These are phyloP conservation scores for Octopus sinensis DNA, from an alignment of 1,140 invertebrate species.

Conservation along the genomic window DNA sequence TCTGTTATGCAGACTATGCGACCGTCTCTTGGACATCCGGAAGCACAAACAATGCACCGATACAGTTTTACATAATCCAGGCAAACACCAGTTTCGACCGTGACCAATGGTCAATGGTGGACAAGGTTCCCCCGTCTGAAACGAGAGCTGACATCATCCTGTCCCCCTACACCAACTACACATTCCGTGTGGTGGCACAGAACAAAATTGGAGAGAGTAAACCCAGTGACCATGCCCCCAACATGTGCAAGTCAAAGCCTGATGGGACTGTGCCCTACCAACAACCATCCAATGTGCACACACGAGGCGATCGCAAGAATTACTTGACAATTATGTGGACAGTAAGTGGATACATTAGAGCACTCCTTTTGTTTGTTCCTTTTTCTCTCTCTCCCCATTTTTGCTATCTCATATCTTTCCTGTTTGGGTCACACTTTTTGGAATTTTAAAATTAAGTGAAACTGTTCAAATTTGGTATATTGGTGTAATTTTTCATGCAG, in stretches of 20 bases:
- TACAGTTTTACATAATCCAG: conserved; percentile 86
- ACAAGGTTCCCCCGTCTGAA: conserved; percentile 31
- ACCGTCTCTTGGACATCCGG: conserved; percentile 76
- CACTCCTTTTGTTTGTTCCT: background rate
- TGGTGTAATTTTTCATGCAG: too few species aligned
- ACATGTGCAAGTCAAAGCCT: conserved; percentile 60
- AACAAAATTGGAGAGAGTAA: conserved; percentile 81
- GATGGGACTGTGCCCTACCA: conserved; percentile 79
- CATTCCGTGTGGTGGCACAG: conserved; percentile 87
- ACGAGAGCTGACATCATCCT: conserved; percentile 33
- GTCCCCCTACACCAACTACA: conserved; percentile 89
- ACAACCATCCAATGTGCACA: conserved; percentile 92
- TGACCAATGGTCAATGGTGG: conserved; percentile 72
- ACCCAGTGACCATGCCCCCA: conserved; percentile 39
- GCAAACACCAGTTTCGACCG: conserved; percentile 92
- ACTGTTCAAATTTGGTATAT: too few species aligned
- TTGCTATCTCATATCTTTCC: too few species aligned
- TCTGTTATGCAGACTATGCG: conserved; percentile 65
- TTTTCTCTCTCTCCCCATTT: background rate
- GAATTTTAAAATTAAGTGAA: too few species aligned
- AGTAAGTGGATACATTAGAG: conserved; percentile 57
- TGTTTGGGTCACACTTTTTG: too few species aligned
- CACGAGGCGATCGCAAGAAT: conserved; percentile 79
- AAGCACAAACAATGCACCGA: conserved; percentile 84
- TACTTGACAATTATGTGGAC: conserved; percentile 95